Evolutionary conservation across 2,113 vertebrate genomes (phyloP).

Genomic region (Platysteira castanea): DNA sequence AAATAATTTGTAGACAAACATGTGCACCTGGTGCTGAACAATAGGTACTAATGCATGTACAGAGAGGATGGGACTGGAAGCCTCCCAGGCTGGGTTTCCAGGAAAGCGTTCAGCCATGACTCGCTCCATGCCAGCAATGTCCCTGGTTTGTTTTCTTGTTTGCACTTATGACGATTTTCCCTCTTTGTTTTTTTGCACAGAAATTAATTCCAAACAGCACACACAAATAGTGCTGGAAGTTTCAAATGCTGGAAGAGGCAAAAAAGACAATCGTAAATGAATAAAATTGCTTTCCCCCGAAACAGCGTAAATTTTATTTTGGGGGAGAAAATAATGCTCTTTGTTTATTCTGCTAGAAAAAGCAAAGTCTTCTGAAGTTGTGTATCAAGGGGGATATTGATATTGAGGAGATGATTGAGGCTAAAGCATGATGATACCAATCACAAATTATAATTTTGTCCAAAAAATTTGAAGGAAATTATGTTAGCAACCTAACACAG

Average conservation of each 20-base stretch:
- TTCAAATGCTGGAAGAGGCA: neutral
- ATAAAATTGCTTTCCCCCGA: neutral
- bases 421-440: neutral
- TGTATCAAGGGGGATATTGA: neutral
- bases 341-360: neutral
- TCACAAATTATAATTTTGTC: neutral
- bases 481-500: neutral
- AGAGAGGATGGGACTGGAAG: slow-evolving; percentile 28
- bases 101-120: slow-evolving; percentile 34
- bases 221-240: neutral
- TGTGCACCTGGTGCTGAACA: slow-evolving; percentile 65
- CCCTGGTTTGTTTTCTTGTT: neutral
- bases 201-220: neutral
- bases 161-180: neutral
- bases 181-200: neutral
- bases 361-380: neutral
- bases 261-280: rapidly evolving
- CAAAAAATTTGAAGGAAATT: neutral
- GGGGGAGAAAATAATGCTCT: rapidly evolving
- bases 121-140: slow-evolving; percentile 1
- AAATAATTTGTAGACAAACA: slow-evolving; percentile 61
- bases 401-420: neutral
- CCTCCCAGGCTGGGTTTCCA: slow-evolving; percentile 26
- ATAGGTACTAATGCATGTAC: slow-evolving; percentile 32
- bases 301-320: neutral